Conservation (phyloP, 2,888 invertebrate species). For the Campoletis raptor region DNA sequence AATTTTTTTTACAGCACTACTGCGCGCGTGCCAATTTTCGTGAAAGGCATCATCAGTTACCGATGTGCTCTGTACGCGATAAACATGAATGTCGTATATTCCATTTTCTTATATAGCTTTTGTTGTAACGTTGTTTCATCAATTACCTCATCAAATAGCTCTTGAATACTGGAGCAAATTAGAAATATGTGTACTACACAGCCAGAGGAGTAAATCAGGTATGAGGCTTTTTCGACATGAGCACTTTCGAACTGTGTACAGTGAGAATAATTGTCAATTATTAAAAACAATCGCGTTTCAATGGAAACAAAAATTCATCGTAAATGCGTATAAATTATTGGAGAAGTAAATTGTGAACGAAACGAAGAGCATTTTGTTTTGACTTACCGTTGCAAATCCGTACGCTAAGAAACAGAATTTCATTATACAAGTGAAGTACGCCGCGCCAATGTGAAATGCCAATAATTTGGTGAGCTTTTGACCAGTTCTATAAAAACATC, state of each 20-base stretch:
- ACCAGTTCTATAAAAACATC: slow-evolving; percentile 38
- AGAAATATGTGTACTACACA: slow-evolving; percentile 73
- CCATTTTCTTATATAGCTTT: not conserved
- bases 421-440: slow-evolving; percentile 72
- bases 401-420: slow-evolving; percentile 73
- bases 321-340: not conserved
- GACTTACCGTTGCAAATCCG: slow-evolving; percentile 70
- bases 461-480: slow-evolving; percentile 68
- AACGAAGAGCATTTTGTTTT: not conserved
- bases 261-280: not conserved
- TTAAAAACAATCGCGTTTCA: not conserved
- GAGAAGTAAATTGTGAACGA: not conserved
- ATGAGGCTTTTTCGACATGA: slow-evolving; percentile 49
- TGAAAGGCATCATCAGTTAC: slow-evolving; percentile 71
- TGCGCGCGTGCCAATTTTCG: slow-evolving; percentile 70
- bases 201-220: slow-evolving; percentile 65
- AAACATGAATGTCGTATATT: slow-evolving; percentile 4
- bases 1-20: slow-evolving; percentile 46
- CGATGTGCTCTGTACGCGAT: slow-evolving; percentile 68
- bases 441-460: slow-evolving; percentile 68
- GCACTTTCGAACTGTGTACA: slow-evolving; percentile 35
- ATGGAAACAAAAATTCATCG: not conserved
- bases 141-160: slow-evolving; percentile 74
- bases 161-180: slow-evolving; percentile 73
- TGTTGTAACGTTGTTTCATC: not conserved